Evolutionary conservation across 2,888 invertebrate genomes (phyloP).

Genomic region (Brachylomia viminalis): DNA sequence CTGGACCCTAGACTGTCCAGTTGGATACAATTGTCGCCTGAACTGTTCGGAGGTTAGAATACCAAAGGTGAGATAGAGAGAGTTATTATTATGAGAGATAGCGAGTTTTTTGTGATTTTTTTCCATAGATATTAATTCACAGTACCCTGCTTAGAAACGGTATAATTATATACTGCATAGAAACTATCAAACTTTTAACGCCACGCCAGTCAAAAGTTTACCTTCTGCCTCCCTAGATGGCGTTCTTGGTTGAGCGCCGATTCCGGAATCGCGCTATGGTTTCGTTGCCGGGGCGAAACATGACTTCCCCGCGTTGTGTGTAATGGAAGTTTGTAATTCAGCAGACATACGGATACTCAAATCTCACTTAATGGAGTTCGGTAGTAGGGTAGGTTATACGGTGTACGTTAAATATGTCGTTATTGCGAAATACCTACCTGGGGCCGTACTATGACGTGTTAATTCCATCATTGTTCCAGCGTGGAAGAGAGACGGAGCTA

Average conservation of each 20-base stretch:
- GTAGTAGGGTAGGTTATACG: background rate
- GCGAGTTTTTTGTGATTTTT: background rate
- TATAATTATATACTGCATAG: too few species aligned
- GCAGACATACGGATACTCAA: background rate
- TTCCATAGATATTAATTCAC: background rate
- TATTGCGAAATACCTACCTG: background rate
- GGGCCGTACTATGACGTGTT: too few species aligned
- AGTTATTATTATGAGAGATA: background rate
- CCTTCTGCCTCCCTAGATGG: background rate
- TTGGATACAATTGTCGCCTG: constrained; percentile 84
- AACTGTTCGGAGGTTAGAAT: constrained; percentile 85
- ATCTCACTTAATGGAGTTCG: background rate
- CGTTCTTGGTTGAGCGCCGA: constrained; percentile 6
- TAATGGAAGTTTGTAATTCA: accelerated
- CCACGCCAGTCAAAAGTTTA: background rate
- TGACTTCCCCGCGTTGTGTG: background rate
- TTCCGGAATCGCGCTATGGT: constrained; percentile 17
- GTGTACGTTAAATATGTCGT: too few species aligned
- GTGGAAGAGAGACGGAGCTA: too few species aligned
- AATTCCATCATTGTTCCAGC: too few species aligned
- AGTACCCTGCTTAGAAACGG: background rate
- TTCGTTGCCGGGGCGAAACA: background rate
- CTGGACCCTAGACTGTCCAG: constrained; percentile 86
- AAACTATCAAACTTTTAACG: too few species aligned
- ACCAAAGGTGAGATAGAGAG: constrained; percentile 81